These are phyloP conservation scores for Chrysolina americana DNA, from an alignment of 2,888 invertebrate species.

Conservation along the genomic window DNA sequence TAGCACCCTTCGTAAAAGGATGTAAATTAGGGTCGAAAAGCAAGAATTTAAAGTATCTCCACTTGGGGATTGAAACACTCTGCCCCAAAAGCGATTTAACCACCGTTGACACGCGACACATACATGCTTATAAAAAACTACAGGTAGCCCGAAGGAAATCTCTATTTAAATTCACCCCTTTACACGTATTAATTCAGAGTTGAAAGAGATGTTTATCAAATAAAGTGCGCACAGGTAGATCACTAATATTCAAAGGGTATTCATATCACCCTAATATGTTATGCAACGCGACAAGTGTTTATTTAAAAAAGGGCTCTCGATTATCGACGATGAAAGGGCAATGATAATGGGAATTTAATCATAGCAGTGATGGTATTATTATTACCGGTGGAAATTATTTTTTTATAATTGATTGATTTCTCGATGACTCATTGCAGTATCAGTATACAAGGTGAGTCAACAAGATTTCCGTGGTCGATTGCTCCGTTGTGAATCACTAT, in stretches of 20 bases:
- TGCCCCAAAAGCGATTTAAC: constrained; percentile 58
- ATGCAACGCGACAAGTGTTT: constrained; percentile 38
- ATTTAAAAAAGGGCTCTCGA: constrained; percentile 34
- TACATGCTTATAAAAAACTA: constrained; percentile 44
- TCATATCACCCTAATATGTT: constrained; percentile 35
- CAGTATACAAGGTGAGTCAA: too few species aligned
- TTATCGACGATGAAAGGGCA: not conserved
- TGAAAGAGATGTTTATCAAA: constrained; percentile 48
- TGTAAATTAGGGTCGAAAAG: constrained; percentile 59
- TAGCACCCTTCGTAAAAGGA: constrained; percentile 52
- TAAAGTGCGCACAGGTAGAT: constrained; percentile 27
- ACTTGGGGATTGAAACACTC: constrained; percentile 57
- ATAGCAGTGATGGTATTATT: too few species aligned
- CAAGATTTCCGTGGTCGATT: too few species aligned
- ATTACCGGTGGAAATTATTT: too few species aligned
- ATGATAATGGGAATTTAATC: not conserved
- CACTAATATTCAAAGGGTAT: constrained; percentile 29
- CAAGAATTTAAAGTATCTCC: constrained; percentile 60
- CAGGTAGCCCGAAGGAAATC: constrained; percentile 54
- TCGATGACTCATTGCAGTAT: too few species aligned
- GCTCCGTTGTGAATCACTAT: too few species aligned
- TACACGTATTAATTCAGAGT: constrained; percentile 48
- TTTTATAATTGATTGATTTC: too few species aligned
- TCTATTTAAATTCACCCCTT: constrained; percentile 60
- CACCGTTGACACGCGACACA: constrained; percentile 57